Conservation (phyloP, 2,113 vertebrate species). For the Strigops habroptila region DNA sequence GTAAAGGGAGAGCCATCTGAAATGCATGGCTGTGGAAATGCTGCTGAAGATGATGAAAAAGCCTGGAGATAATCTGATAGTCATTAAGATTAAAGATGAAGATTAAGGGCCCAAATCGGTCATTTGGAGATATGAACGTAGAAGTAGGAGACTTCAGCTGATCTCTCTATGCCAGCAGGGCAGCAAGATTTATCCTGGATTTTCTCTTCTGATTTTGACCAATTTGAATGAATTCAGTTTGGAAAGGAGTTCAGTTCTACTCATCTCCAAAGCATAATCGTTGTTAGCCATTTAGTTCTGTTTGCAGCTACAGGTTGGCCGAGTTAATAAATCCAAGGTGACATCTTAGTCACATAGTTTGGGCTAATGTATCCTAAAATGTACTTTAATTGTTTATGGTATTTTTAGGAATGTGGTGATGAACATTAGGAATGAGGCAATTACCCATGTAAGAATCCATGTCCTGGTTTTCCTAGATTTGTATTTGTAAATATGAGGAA, state of each 20-base stretch:
- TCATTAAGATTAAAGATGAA: slow-evolving; percentile 51
- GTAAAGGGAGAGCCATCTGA: not conserved
- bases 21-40: not conserved
- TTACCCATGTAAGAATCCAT: not conserved
- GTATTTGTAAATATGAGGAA: not conserved
- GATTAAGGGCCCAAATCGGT: slow-evolving; percentile 52
- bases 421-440: not conserved
- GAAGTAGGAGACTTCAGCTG: slow-evolving; percentile 36
- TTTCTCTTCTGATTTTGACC: slow-evolving; percentile 30
- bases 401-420: not conserved
- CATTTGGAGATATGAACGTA: slow-evolving; percentile 22
- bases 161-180: not conserved
- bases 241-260: not conserved
- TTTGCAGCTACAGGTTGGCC: not conserved
- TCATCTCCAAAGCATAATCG: not conserved
- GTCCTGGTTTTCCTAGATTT: not conserved
- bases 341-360: not conserved
- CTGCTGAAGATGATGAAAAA: slow-evolving; percentile 54
- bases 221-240: slow-evolving; percentile 21
- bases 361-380: not conserved
- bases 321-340: not conserved
- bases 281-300: not conserved
- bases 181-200: slow-evolving; percentile 35
- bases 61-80: slow-evolving; percentile 27
- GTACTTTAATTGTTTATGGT: not conserved